Evolutionary conservation across 2,113 vertebrate species (phyloP).

Genomic region (Pseudonaja textilis): DNA sequence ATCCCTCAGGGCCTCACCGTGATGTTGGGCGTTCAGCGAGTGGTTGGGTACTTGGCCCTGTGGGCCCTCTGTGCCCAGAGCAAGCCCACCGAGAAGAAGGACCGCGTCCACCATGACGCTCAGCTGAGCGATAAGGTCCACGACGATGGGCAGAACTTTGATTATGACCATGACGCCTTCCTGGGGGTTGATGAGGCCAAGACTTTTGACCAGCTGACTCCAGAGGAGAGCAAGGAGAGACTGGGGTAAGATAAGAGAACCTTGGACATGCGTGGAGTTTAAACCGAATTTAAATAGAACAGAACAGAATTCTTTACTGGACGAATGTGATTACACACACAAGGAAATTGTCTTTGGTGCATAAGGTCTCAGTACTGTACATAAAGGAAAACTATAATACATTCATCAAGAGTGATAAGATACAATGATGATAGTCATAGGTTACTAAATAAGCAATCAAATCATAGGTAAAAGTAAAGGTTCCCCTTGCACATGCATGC

Average conservation of each 20-base stretch:
- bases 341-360: too few relatives aligned
- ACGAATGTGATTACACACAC: too few relatives aligned
- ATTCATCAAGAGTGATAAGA: too few relatives aligned
- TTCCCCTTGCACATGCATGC: too few relatives aligned
- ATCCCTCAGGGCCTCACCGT: background rate
- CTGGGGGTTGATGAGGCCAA: slow-evolving; percentile 86
- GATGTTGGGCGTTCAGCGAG: slow-evolving; percentile 71
- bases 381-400: too few relatives aligned
- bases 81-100: slow-evolving; percentile 90
- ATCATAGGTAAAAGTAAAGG: too few relatives aligned
- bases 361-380: too few relatives aligned
- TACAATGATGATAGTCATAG: too few relatives aligned
- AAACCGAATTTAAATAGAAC: too few relatives aligned
- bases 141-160: slow-evolving; percentile 85
- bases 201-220: slow-evolving; percentile 85
- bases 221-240: slow-evolving; percentile 90
- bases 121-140: slow-evolving; percentile 83
- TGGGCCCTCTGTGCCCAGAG: slow-evolving; percentile 73
- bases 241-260: slow-evolving; percentile 79
- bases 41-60: slow-evolving; percentile 76
- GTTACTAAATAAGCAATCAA: too few relatives aligned
- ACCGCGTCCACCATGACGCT: slow-evolving; percentile 80
- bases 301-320: too few relatives aligned
- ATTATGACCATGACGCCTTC: slow-evolving; percentile 97
- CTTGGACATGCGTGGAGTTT: too few relatives aligned